Percentiles rank a stretch among this genome's conserved stretches.
Evolutionary conservation across 2,888 invertebrate species (phyloP).

Genomic region (Podotricha telesiphe): DNA sequence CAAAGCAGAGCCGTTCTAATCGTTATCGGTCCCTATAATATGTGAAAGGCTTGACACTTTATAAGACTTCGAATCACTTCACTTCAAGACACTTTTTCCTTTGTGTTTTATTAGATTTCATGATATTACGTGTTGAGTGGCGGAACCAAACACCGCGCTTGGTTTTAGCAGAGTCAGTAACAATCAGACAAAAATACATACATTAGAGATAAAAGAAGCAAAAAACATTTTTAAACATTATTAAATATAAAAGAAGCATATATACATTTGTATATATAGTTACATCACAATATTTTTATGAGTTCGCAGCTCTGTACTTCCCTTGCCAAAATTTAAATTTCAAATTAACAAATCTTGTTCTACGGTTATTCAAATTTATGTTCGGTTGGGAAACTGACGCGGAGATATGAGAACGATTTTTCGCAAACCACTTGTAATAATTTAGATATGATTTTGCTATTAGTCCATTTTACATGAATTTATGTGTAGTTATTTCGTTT

Average conservation of each 20-base stretch:
- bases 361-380: conserved; percentile 55
- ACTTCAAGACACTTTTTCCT: too few relatives aligned
- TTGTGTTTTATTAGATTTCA: too few relatives aligned
- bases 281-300: conserved; percentile 1
- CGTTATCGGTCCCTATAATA: too few relatives aligned
- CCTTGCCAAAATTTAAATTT: conserved; percentile 45
- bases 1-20: too few relatives aligned
- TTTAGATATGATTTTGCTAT: conserved; percentile 48
- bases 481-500: not conserved
- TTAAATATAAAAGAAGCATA: not conserved
- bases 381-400: conserved; percentile 70
- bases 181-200: too few relatives aligned
- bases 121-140: too few relatives aligned
- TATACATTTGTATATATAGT: not conserved
- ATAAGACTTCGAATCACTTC: too few relatives aligned
- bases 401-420: conserved; percentile 73
- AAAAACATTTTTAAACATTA: not conserved
- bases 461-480: conserved; percentile 10
- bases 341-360: conserved; percentile 49
- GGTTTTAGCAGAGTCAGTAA: too few relatives aligned
- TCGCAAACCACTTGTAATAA: conserved; percentile 44
- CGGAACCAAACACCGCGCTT: too few relatives aligned
- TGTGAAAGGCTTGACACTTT: too few relatives aligned
- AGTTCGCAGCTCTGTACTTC: conserved; percentile 20
- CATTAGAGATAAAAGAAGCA: not conserved